Base-by-base conservation (phyloP, 2,797 vertebrate genomes). In the Microcaecilia unicolor region DNA sequence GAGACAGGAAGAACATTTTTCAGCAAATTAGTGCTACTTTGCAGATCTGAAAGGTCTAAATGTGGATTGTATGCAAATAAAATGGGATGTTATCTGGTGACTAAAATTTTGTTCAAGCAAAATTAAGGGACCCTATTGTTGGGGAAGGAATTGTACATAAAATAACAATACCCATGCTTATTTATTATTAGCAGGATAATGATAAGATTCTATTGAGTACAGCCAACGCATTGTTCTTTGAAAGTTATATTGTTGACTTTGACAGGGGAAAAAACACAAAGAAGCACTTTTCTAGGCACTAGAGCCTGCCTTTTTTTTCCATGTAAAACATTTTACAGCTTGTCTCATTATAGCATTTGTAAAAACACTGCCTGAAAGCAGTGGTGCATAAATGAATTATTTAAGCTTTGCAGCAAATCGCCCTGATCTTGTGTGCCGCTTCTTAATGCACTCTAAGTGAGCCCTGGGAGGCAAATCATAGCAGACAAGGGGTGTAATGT, bases 321-420 rank as follows among this genome's bases (percentile, higher is more conserved):
- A 51, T 54, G 62, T 76, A 78, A 85, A 80, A 78, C 76, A 55
- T 85, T 89, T 90, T 80, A 78, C 79, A 84, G 83, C 77, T 86
- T 87, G 84, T 86, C 81, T 92, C 83, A 88, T 91, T 89, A 91
- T 51, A 62, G 77, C 71, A 44, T 88, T 92, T 89, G 84, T 76
- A 78, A 81, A 92, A 94, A 89, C 83, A 85, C 76, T 80, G 81
- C 80, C 80, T 73, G 71, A 81, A 79, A 83, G 81, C 80, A 82
- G 72, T 61, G 76, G 76, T 78, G 85, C 84, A 81, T 79, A 83
- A 85, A 83, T 92, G 84, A 90, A 90, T 92, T 92, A 93, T 91
- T 93, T 86, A 90, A 83, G 78, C 74, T 68, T 77, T 78, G 62
- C 59, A 76, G 80, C 72, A 78, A 83, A 86, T 80, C 57, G 58